Conservation (phyloP, 2,797 vertebrate species). For the Peromyscus eremicus region DNA sequence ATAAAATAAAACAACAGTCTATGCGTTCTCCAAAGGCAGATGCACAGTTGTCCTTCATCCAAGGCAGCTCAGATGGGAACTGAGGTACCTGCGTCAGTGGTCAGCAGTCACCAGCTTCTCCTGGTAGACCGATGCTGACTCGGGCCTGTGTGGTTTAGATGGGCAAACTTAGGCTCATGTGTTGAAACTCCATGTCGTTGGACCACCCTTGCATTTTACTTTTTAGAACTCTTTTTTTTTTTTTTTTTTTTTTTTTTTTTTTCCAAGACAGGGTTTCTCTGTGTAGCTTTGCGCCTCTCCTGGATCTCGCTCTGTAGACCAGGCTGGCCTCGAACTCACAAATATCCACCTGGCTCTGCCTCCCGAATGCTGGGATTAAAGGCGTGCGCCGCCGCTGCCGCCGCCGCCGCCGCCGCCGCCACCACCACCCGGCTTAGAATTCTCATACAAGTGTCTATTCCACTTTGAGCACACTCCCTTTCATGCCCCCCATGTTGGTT, state of each 20-base stretch:
- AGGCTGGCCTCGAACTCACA: too few species aligned
- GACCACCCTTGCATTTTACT: neutral
- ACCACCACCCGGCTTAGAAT: neutral
- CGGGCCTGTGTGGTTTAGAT: neutral
- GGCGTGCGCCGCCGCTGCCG: too few species aligned
- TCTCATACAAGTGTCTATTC: neutral
- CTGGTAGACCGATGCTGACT: neutral
- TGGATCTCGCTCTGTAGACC: too few species aligned
- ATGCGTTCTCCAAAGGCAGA: neutral
- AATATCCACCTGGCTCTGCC: too few species aligned
- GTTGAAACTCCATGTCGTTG: neutral
- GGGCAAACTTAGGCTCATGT: neutral
- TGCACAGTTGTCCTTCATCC: neutral
- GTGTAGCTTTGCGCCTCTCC: too few species aligned
- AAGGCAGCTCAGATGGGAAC: neutral
- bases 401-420: too few species aligned
- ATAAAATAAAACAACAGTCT: neutral
- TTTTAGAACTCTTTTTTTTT: neutral
- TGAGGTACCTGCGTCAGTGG: neutral
- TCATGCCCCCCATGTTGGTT: neutral
- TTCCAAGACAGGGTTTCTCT: too few species aligned
- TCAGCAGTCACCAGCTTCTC: neutral
- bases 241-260: too few species aligned
- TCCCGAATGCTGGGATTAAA: too few species aligned
- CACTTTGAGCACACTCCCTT: neutral